Conservation (phyloP, 2,797 vertebrate genomes). For the Neosilurus mollespiculum region DNA sequence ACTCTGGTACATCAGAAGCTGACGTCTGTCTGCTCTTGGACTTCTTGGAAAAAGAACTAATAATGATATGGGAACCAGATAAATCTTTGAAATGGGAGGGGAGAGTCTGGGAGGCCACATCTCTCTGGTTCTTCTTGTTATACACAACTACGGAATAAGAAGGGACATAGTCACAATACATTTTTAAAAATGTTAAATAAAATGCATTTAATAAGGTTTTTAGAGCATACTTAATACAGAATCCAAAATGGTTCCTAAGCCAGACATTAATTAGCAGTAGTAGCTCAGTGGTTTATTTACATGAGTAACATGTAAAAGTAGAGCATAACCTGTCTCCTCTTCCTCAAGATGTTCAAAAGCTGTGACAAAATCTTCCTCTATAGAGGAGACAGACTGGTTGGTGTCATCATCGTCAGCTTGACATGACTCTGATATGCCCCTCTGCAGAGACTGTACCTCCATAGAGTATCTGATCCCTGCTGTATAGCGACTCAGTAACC, state of each 20-base stretch:
- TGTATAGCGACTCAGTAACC: constrained; percentile 85
- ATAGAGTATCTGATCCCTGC: constrained; percentile 83
- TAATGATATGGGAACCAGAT: constrained; percentile 73
- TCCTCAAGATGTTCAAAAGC: constrained; percentile 96
- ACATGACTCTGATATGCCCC: constrained; percentile 67
- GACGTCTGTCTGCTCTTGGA: constrained; percentile 69
- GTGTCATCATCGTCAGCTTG: constrained; percentile 92
- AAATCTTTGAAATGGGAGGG: constrained; percentile 77
- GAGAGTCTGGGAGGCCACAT: constrained; percentile 86
- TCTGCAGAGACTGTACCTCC: constrained; percentile 78
- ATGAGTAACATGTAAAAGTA: constrained; percentile 43
- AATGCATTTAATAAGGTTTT: neutral
- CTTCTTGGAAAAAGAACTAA: constrained; percentile 75
- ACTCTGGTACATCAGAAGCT: constrained; percentile 72
- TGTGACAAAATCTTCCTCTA: constrained; percentile 98
- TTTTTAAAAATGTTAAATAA: neutral
- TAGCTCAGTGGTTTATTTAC: neutral
- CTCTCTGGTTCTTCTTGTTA: constrained; percentile 76
- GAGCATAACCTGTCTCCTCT: constrained; percentile 75
- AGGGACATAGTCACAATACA: neutral
- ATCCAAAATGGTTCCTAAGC: neutral
- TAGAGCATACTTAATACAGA: neutral
- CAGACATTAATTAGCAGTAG: neutral
- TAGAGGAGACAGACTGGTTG: constrained; percentile 96
- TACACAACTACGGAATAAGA: constrained; percentile 65